A percentile compares a stretch with the other conserved stretches of the same genome.
Evolutionary conservation across 2,888 invertebrate genomes (phyloP).

Genomic region (Tiliacea aurago): DNA sequence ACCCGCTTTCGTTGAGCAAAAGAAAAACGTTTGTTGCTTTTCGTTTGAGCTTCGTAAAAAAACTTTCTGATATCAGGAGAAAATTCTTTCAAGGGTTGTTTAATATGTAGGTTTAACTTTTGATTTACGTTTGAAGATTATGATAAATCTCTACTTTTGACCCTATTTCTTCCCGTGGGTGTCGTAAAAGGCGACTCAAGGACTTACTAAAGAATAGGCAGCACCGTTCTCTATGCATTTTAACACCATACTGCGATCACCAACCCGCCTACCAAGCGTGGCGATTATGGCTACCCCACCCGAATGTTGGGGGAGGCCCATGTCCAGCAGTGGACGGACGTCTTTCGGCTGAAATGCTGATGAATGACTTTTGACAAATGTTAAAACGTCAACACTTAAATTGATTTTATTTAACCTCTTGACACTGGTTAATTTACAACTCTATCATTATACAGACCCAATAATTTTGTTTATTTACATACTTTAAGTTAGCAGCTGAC

Average conservation of each 20-base stretch:
- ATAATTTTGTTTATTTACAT: neutral
- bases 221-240: too few relatives aligned
- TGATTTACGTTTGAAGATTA: neutral
- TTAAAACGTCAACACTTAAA: too few relatives aligned
- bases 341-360: too few relatives aligned
- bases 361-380: too few relatives aligned
- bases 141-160: neutral
- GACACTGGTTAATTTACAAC: neutral
- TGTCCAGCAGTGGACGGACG: too few relatives aligned
- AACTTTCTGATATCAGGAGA: conserved; percentile 12
- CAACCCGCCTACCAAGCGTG: too few relatives aligned
- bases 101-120: conserved; percentile 5
- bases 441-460: neutral
- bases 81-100: conserved; percentile 9
- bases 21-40: conserved; percentile 12
- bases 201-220: too few relatives aligned
- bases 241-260: too few relatives aligned
- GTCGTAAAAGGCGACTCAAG: too few relatives aligned
- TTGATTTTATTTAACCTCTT: neutral
- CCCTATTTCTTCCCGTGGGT: too few relatives aligned
- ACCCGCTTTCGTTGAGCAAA: conserved; percentile 11
- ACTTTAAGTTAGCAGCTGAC: neutral
- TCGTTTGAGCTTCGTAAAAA: conserved; percentile 28
- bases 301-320: too few relatives aligned
- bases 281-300: too few relatives aligned